Conservation (phyloP, 1,140 invertebrate genomes). For the Drosophila bocqueti region DNA sequence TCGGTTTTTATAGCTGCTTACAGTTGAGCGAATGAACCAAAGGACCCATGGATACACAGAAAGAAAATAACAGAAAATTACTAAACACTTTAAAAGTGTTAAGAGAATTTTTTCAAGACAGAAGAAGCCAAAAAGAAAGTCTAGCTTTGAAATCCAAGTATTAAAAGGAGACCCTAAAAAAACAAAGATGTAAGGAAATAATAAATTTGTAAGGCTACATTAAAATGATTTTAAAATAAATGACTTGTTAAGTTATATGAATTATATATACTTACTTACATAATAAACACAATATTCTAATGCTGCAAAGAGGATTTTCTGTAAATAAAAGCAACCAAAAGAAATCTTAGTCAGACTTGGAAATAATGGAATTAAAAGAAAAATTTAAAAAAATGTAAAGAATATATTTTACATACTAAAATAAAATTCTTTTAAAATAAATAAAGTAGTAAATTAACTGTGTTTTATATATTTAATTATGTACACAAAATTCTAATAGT, state of each 20-base stretch:
- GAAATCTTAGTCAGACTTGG: not conserved
- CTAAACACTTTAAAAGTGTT: fast-evolving
- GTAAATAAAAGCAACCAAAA: not conserved
- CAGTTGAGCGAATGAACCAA: slow-evolving; percentile 50
- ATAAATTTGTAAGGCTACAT: not conserved
- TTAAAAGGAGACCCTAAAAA: not conserved
- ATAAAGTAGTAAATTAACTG: no score
- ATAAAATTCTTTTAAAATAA: no score
- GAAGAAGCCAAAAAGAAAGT: not conserved
- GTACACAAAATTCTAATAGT: no score
- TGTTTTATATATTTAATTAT: no score
- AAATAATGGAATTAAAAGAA: not conserved
- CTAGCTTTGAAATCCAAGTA: not conserved
- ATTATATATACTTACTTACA: not conserved
- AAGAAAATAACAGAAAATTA: not conserved
- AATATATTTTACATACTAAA: no score
- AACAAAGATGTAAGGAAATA: not conserved
- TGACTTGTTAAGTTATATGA: not conserved
- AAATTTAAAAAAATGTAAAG: not conserved
- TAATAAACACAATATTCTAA: not conserved
- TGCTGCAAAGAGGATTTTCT: no score
- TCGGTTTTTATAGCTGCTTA: slow-evolving; percentile 66
- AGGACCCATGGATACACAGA: slow-evolving; percentile 30
- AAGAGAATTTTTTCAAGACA: not conserved
- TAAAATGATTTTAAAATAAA: not conserved